These are phyloP conservation scores for Sebastes jordani DNA, from an alignment of 2,797 vertebrate species.

Conservation along the genomic window DNA sequence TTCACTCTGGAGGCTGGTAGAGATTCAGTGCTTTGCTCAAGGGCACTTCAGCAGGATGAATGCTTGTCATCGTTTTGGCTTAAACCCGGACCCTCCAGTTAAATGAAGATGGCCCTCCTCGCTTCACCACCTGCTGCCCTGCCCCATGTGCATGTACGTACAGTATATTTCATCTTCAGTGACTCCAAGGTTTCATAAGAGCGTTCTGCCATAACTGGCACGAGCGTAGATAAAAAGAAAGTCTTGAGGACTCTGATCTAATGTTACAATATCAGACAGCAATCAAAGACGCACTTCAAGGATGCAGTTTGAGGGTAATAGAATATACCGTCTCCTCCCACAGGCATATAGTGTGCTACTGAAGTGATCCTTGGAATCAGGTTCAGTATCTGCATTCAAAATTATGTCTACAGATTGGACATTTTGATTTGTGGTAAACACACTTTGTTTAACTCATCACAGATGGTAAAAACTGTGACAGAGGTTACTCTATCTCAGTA, in stretches of 20 bases:
- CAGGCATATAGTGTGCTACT: not conserved
- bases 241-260: not conserved
- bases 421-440: constrained; percentile 10
- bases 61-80: constrained; percentile 8
- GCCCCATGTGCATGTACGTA: not conserved
- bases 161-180: not conserved
- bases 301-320: not conserved
- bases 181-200: not conserved
- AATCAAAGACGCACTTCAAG: constrained; percentile 12
- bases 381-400: not conserved
- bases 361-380: not conserved
- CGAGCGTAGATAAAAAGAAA: not conserved
- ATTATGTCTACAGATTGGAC: not conserved
- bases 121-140: constrained; percentile 2
- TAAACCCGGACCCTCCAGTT: not conserved
- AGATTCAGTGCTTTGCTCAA: constrained; percentile 47
- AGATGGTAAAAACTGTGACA: not conserved
- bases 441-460: not conserved
- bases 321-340: not conserved
- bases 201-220: not conserved
- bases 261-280: not conserved
- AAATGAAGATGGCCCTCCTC: not conserved
- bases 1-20: constrained; percentile 14
- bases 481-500: not conserved
- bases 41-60: constrained; percentile 44